These are phyloP conservation scores for Anaspis maculata DNA, from an alignment of 2,888 invertebrate genomes.

Conservation along the genomic window DNA sequence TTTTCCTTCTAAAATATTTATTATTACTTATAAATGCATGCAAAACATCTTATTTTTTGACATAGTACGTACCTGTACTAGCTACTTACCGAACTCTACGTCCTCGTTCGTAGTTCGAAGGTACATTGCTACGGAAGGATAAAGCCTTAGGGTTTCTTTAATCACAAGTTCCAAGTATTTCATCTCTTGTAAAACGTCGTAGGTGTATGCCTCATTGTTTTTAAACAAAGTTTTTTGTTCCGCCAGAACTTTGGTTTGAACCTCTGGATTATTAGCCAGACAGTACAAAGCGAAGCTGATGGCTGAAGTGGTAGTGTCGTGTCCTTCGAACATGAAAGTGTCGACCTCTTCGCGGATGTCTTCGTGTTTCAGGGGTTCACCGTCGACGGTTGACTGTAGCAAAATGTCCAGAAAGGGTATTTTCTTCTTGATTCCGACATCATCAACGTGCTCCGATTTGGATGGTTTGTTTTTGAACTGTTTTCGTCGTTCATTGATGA, in stretches of 20 bases:
- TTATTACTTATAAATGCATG: too few species aligned
- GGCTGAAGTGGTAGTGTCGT: slow-evolving; percentile 44
- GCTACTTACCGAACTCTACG: slow-evolving; percentile 13
- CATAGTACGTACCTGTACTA: too few species aligned
- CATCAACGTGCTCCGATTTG: background rate
- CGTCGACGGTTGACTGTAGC: slow-evolving; percentile 49
- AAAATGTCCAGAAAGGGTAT: slow-evolving; percentile 61
- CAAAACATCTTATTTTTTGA: too few species aligned
- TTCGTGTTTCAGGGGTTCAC: slow-evolving; percentile 48
- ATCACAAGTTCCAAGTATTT: slow-evolving; percentile 33
- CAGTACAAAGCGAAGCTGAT: slow-evolving; percentile 41
- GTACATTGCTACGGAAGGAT: slow-evolving; percentile 30
- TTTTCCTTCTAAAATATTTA: too few species aligned
- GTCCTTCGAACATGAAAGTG: slow-evolving; percentile 63
- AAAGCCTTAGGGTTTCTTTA: slow-evolving; percentile 30
- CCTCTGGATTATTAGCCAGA: slow-evolving; percentile 39
- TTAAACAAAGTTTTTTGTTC: too few species aligned
- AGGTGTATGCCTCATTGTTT: too few species aligned
- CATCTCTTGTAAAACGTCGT: slow-evolving; percentile 27
- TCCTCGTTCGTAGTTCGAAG: slow-evolving; percentile 22
- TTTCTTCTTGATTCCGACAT: slow-evolving; percentile 44
- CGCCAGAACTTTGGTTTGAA: slow-evolving; percentile 23
- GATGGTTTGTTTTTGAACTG: slow-evolving; percentile 31
- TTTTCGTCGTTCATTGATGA: slow-evolving; percentile 36
- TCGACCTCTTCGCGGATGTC: slow-evolving; percentile 62